A percentile compares a stretch with the other conserved stretches of the same genome.
Evolutionary conservation across 2,797 vertebrate genomes (phyloP).

Genomic region (Scleropages formosus): DNA sequence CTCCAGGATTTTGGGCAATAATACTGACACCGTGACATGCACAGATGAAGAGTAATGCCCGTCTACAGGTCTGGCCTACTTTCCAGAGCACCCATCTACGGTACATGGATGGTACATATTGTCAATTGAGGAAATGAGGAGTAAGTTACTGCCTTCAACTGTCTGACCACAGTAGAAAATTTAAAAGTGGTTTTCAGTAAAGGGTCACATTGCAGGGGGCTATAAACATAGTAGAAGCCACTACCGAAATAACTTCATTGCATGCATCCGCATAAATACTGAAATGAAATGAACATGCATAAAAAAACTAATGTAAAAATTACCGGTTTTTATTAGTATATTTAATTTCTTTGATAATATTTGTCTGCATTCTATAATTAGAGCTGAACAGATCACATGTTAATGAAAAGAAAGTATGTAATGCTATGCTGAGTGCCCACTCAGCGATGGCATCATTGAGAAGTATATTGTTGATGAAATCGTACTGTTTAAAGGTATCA

Average conservation of each 20-base stretch:
- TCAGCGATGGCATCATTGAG: neutral
- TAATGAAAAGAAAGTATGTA: neutral
- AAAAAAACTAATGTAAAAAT: too few species aligned
- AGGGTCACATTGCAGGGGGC: neutral
- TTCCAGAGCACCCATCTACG: too few species aligned
- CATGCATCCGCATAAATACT: too few species aligned
- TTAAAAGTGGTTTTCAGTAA: neutral
- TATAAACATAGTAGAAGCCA: too few species aligned
- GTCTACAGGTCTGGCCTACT: neutral
- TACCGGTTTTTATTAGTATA: too few species aligned
- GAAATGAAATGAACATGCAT: too few species aligned
- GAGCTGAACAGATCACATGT: neutral
- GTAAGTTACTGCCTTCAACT: too few species aligned
- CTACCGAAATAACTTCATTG: too few species aligned
- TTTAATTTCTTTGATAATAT: neutral
- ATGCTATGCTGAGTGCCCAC: neutral
- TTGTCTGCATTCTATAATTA: neutral
- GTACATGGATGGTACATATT: too few species aligned
- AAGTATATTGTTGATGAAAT: neutral
- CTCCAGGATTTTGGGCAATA: too few species aligned
- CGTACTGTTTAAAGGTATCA: slow-evolving; percentile 18
- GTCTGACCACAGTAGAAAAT: neutral
- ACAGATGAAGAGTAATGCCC: neutral
- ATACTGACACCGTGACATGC: too few species aligned
- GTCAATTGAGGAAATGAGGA: too few species aligned